These are phyloP conservation scores for Xestia rhomboidea DNA, from an alignment of 2,888 invertebrate genomes.

Conservation along the genomic window DNA sequence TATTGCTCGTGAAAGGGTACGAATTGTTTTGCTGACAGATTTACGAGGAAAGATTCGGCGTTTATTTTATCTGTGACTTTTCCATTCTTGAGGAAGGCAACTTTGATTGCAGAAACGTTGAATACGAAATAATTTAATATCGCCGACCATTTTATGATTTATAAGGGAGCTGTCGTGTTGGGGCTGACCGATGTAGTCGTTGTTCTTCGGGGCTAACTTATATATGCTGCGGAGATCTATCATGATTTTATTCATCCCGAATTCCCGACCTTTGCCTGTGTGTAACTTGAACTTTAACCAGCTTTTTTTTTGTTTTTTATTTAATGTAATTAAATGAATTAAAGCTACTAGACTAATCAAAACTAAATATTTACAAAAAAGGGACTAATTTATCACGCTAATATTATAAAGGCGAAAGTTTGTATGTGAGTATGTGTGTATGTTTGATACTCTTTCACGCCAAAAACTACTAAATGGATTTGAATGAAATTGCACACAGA, in stretches of 20 bases:
- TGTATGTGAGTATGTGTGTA: no score
- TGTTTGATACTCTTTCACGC: no score
- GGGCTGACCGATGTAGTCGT: constrained; percentile 48
- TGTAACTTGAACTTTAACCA: not conserved
- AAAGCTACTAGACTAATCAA: no score
- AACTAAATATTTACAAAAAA: no score
- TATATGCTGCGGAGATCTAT: constrained; percentile 50
- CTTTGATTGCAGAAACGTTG: constrained; percentile 75
- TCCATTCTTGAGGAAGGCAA: constrained; percentile 78
- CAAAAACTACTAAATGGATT: no score
- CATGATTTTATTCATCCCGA: constrained; percentile 40
- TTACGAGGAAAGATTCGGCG: constrained; percentile 89
- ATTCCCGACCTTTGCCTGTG: not conserved
- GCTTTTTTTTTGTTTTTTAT: not conserved
- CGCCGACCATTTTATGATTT: constrained; percentile 70
- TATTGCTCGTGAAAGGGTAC: constrained; percentile 90
- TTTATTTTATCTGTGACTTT: constrained; percentile 88
- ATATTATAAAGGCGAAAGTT: no score
- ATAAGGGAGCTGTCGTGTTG: constrained; percentile 61
- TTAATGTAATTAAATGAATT: no score
- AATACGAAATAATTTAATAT: constrained; percentile 73
- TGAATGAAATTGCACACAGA: no score
- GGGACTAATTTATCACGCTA: no score
- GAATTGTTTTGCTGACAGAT: constrained; percentile 90
- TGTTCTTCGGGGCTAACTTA: constrained; percentile 53